Percentiles rank a stretch among this genome's conserved stretches.
Evolutionary conservation across 30 jellyfish, hydroid and myxozoan species (phyloP).

Genomic region (Aurelia sp.): DNA sequence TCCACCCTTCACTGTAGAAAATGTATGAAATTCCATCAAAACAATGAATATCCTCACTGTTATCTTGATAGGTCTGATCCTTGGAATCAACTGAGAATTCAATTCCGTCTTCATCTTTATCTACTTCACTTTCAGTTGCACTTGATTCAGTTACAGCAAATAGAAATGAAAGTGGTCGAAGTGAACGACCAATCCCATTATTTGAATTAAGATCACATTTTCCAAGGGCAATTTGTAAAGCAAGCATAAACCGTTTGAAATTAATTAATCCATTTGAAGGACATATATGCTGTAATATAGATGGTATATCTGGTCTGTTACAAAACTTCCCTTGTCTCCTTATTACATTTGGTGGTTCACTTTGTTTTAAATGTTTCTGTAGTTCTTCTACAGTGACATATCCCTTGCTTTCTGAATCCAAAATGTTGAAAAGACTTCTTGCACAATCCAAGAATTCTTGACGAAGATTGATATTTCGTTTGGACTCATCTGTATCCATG

Average conservation of each 20-base stretch:
- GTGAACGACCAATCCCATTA: conserved; percentile 48
- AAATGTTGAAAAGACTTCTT: conserved; percentile 52
- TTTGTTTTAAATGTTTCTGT: conserved; percentile 10
- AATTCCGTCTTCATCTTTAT: not conserved
- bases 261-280: conserved; percentile 58
- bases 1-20: not conserved
- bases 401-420: conserved; percentile 59
- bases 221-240: conserved; percentile 60
- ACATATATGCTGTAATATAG: conserved; percentile 40
- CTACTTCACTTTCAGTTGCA: conserved; percentile 11
- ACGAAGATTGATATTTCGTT: not conserved
- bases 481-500: not conserved
- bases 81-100: conserved; percentile 19
- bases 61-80: not conserved
- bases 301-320: not conserved
- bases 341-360: not conserved
- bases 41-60: not conserved
- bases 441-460: conserved; percentile 24
- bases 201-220: conserved; percentile 1
- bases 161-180: conserved; percentile 56
- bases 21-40: not conserved
- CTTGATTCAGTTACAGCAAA: conserved; percentile 54
- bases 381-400: conserved; percentile 57
- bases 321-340: not conserved
- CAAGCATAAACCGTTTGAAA: conserved; percentile 59